These are phyloP conservation scores for Teleiodes luculella DNA, from an alignment of 2,888 invertebrate species.

Conservation along the genomic window DNA sequence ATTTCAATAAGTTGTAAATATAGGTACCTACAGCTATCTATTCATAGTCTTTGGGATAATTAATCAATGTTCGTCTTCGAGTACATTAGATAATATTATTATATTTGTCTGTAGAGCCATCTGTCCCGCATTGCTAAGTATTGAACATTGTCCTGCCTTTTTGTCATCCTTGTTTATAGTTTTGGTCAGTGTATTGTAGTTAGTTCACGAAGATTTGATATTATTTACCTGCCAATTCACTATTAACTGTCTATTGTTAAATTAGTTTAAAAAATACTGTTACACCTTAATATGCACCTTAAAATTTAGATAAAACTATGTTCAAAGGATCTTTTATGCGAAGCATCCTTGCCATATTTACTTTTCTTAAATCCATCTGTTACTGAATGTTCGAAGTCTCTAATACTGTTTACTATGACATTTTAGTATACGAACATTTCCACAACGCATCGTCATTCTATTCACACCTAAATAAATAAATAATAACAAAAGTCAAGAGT, in stretches of 20 bases:
- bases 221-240: conserved; percentile 6
- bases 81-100: too few species aligned
- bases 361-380: too few species aligned
- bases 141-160: conserved; percentile 25
- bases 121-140: conserved; percentile 32
- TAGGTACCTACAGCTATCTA: not conserved
- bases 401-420: too few species aligned
- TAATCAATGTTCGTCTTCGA: conserved; percentile 27
- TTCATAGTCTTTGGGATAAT: conserved; percentile 13
- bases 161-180: conserved; percentile 29
- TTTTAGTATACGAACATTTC: conserved; percentile 7
- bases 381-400: too few species aligned
- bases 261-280: not conserved
- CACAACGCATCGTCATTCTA: conserved; percentile 41
- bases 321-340: too few species aligned
- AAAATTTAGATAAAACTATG: too few species aligned
- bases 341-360: too few species aligned
- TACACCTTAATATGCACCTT: too few species aligned
- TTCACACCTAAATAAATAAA: conserved; percentile 36
- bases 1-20: conserved; percentile 6
- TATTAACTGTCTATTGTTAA: too few species aligned
- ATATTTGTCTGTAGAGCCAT: conserved; percentile 27
- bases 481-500: conserved; percentile 27
- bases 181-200: conserved; percentile 21
- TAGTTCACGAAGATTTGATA: conserved; percentile 22